Percentiles rank a stretch among this genome's conserved stretches.
Evolutionary conservation across 1,140 invertebrate species (phyloP).

Genomic region (Drosophila sturtevanti): DNA sequence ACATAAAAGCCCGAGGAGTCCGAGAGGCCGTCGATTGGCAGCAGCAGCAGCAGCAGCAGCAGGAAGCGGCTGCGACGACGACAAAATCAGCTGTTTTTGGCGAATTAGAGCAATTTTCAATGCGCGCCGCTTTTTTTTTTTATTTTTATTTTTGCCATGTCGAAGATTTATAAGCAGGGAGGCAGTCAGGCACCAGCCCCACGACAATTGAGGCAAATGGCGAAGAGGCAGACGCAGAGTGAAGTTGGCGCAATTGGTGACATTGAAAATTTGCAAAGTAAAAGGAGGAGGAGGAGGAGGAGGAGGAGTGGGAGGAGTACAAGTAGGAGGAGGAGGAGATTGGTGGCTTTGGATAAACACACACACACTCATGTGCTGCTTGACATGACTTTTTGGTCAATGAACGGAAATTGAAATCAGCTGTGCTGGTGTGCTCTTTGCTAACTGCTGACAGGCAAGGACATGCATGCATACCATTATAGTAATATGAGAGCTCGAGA

Average conservation of each 20-base stretch:
- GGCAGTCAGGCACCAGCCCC: slow-evolving; percentile 27
- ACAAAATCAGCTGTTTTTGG: slow-evolving; percentile 77
- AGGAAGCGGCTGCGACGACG: slow-evolving; percentile 31
- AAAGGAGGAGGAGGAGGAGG: slow-evolving; percentile 43
- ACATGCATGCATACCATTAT: slow-evolving; percentile 25
- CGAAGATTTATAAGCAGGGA: slow-evolving; percentile 79
- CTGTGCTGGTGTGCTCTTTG: slow-evolving; percentile 44
- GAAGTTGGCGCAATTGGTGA: slow-evolving; percentile 75
- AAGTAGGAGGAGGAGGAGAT: slow-evolving; percentile 33
- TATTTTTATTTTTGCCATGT: slow-evolving; percentile 47
- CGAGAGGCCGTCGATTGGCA: slow-evolving; percentile 61
- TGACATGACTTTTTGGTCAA: slow-evolving; percentile 66
- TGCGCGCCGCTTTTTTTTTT: slow-evolving; percentile 53
- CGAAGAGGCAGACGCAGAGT: slow-evolving; percentile 32
- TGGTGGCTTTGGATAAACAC: slow-evolving; percentile 40
- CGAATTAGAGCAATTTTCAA: slow-evolving; percentile 80
- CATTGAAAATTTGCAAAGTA: slow-evolving; percentile 79
- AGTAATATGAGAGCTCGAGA: slow-evolving; percentile 57
- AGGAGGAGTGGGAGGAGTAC: no score
- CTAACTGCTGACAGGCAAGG: not conserved
- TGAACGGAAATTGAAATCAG: slow-evolving; percentile 63
- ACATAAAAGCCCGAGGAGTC: slow-evolving; percentile 45
- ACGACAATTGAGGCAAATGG: not conserved
- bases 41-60: slow-evolving; percentile 14
- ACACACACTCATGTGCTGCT: slow-evolving; percentile 43